Evolutionary conservation across 2,113 vertebrate genomes (phyloP), one percentile per base, ranked within the genome.

Genomic region (Corythoichthys intestinalis): DNA sequence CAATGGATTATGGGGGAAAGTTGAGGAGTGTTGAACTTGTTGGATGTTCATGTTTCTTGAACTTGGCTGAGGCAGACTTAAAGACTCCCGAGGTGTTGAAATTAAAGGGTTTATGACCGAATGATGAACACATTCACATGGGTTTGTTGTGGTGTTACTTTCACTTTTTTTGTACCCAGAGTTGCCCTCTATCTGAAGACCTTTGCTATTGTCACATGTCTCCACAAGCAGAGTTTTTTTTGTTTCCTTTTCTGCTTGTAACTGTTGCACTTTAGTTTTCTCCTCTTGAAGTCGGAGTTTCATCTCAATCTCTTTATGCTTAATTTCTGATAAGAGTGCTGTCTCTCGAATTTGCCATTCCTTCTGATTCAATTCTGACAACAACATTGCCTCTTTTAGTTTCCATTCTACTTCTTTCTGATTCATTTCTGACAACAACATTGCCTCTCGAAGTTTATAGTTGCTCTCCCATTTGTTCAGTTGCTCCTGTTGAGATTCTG

Each of bases 401-500:
- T 61, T 61, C 59, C 58, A 61, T 61, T 61, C 38, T n/a, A 61
- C 37, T 61, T 39, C 58, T 41, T 61, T 61, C 58, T 61, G 58
- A 39, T 41, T 61, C 37, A 39, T 41, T 61, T 61, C 58, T 39
- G 58, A 61, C 39, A 46, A 6, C 39, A 62, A 28, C 38, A 41
- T 46, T 20, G 60, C 39, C 41, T 46, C 60, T 41, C 41, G 60
- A 62, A 62, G 39, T 46, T 62, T 62, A 46, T 12, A 63, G 60
- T 47, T 63, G 60, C 20, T 20, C 60, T 63, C 60, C 39, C 41
- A n/a, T 41, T 44, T 61, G 38, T n/a, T 44, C 17, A 39, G 59
- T 44, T 41, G 59, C 17, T 61, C 38, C 58, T 41, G 17, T 4
- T 63, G 60, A 28, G 11, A 2, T 63, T 63, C 60, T 46, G n/a